Conservation (phyloP, 2,797 vertebrate genomes). For the Limosa lapponica region DNA sequence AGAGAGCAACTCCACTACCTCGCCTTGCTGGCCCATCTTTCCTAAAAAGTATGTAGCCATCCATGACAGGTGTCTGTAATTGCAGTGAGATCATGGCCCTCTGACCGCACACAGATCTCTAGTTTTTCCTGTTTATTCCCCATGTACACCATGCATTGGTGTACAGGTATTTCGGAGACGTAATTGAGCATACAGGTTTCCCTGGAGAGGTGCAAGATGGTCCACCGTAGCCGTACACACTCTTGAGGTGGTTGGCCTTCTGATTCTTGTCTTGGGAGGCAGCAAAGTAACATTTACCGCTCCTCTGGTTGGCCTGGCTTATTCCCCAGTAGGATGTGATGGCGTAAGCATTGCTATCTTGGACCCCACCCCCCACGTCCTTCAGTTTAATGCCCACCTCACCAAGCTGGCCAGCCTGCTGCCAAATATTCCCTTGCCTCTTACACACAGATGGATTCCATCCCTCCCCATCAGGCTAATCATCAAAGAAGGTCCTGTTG, state of each 20-base stretch:
- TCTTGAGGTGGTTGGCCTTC: neutral
- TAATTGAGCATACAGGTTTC: neutral
- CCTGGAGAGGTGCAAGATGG: neutral
- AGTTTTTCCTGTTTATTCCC: neutral
- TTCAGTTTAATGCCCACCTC: neutral
- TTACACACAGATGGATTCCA: neutral
- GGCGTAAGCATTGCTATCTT: neutral
- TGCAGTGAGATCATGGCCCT: neutral
- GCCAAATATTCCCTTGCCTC: neutral
- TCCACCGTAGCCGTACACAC: neutral
- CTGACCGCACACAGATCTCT: neutral
- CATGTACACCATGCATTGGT: neutral
- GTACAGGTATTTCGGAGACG: neutral
- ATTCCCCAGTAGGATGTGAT: neutral
- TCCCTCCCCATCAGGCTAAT: neutral
- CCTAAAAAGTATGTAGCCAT: neutral
- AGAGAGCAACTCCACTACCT: neutral
- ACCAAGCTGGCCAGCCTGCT: neutral
- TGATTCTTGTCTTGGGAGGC: neutral
- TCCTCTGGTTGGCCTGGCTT: neutral
- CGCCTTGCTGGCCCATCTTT: neutral
- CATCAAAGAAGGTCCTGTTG: neutral
- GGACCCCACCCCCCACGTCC: neutral
- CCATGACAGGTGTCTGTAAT: neutral
- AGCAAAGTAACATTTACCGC: neutral